Evolutionary conservation across 2,113 vertebrate genomes (phyloP), one percentile per base, ranked within the genome.

Genomic region (Nothoprocta pentlandii): DNA sequence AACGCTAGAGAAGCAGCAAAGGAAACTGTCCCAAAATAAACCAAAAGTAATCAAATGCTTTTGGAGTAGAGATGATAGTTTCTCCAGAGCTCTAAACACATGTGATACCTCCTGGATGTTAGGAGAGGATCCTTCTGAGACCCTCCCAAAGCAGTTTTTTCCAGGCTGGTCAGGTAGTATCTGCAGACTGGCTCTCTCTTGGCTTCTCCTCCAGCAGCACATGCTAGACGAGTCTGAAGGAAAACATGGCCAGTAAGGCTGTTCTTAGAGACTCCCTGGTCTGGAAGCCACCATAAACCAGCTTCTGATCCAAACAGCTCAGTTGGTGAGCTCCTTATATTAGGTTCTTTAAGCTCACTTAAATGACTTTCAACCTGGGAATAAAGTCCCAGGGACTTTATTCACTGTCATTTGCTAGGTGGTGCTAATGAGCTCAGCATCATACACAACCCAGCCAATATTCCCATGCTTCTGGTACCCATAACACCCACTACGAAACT

Each of bases 401-500:
- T 25, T 69, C 68, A 39, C 19, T 44, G 4, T 32, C 5, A 8
- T 71, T 78, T 86, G 28, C 56, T 75, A 36, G 76, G 26, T 51
- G 64, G 56, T 80, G 79, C 39, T 58, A 10, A 75, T 3, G 79
- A 92, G 85, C 59, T 89, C 85, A 64, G 26, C 54, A 6, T 46
- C 3, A 0, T 4, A 8, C 32, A 9, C 10, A 23, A 13, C 23
- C 26, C 53, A 30, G 10, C 46, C 36, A 15, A 5, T 5, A 64
- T n/a, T 51, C 10, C 4, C 2, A 16, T 9, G 26, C 1, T 61
- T 20, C 74, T 64, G 49, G 54, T 49, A 4, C 11, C 34, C 9
- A 0, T 5, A 39, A 61, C 12, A 69, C n/a, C 10, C 41, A 26
- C 69, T 23, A 5, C 1, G 1, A 51, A 36, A 39, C 34, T 34